phyloP scores from a whole-genome alignment of 1,140 invertebrate species.

The Zaprionus ghesquierei region DNA sequence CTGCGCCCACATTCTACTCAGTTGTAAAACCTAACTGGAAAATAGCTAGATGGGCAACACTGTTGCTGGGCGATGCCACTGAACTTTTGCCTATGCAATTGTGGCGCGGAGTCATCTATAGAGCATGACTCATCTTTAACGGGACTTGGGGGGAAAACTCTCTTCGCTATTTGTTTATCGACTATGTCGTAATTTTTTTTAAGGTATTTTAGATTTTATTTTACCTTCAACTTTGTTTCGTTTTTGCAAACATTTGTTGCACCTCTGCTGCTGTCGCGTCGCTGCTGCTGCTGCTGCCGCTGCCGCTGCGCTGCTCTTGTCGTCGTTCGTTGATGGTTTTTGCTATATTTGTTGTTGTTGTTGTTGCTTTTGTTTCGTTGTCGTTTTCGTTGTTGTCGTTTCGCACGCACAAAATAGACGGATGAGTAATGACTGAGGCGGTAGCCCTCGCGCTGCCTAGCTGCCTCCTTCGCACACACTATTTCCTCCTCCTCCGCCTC shows the following conservation, averaged over 20 bases:
- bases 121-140: conserved; percentile 50
- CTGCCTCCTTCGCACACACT: neutral
- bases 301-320: conserved; percentile 27
- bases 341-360: conserved; percentile 27
- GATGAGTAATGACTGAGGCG: conserved; percentile 46
- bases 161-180: neutral
- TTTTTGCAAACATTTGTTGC: conserved; percentile 74
- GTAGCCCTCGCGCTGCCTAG: neutral
- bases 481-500: neutral
- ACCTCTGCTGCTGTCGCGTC: conserved; percentile 35
- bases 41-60: neutral
- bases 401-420: conserved; percentile 47
- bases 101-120: conserved; percentile 9
- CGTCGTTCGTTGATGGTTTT: conserved; percentile 28
- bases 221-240: conserved; percentile 57
- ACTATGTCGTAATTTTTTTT: conserved; percentile 1
- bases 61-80: conserved; percentile 45
- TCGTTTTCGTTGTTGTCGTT: conserved; percentile 15
- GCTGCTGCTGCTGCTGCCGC: conserved; percentile 25
- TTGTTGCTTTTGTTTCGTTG: conserved; percentile 14
- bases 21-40: neutral
- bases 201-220: neutral
- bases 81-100: conserved; percentile 52
- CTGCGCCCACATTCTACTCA: neutral
- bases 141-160: neutral